Evolutionary conservation across 2,888 invertebrate genomes (phyloP), one percentile per base, ranked within the genome.

Genomic region (Heliconius cydno): DNA sequence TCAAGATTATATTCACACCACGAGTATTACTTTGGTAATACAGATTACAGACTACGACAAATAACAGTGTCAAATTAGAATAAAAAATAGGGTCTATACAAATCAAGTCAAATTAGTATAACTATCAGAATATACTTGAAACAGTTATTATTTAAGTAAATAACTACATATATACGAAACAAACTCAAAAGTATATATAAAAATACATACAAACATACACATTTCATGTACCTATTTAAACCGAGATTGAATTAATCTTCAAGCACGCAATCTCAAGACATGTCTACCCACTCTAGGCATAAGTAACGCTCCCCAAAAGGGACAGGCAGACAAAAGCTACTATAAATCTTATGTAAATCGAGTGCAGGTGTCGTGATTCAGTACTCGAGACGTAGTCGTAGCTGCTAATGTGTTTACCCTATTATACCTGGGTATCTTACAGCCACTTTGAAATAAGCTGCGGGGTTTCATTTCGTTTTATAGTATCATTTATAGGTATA

Each of bases 401-500:
- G 87, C 87, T 83, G 89, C 91, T 93, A 92, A 93, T 92, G 92
- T 92, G 92, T 92, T 94, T 92, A 93, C 92, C 88, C 90, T 90
- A 90, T 92, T 92, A 92, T 91, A 89, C 85, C 87, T 87, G 87
- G 86, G 88, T 88, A 87, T 88, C 63, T 87, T 85, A 87, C 86
- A 85, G 84, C 92, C 90, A 90, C 76, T 77, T 72, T 84, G 81
- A 80, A 83, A 80, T 86, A 90, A 89, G 78, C 91, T 83, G 13
- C 85, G 60, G 15, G 57, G 13, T 22, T 52, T 1, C 30, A 30
- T 60, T 34, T 73, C 34, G 34, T 60, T 73, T 60, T 12, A 13
- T 30, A n/a, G 5, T 30, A 52, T 72, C 12, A 10, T 0, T 19
- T 52, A 7, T 6, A 19, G 0, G 7, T 52, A 19, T 52, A 5